Evolutionary conservation across 2,113 vertebrate genomes (phyloP), one percentile per base, ranked within the genome.

Genomic region (Cyanistes caeruleus): DNA sequence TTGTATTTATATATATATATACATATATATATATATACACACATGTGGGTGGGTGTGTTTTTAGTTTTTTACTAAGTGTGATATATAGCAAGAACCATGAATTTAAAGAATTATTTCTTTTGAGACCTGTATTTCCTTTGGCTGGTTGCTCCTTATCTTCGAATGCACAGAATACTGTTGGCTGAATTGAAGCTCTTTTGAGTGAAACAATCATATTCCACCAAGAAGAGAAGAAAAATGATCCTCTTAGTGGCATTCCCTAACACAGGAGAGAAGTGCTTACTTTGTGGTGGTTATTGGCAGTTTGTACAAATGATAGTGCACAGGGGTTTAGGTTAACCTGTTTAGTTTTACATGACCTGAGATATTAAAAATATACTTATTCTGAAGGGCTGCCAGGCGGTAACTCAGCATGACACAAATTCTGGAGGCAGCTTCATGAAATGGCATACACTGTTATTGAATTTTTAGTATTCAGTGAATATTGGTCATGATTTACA

Each of bases 131-230:
- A 25, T 58, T 75, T n/a, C 1, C 17, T 95, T 89, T 88, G 31
- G 48, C 62, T 72, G 69, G 62, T 72, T 48, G 31, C 49, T 43
- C 53, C 74, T 91, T 95, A 95, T 95, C 90, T 97, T 70, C 0
- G 28, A 95, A 43, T 43, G 62, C 70, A 92, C 64, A 89, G 75
- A 95, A 93, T 55, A 37, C 33, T 90, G 80, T 94, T 93, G 92
- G 70, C 53, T 85, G 82, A 88, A 89, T 6, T 94, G 88, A 88
- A 95, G 73, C 86, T 90, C 19, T 52, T 68, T 41, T 95, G 76
- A 97, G 80, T 95, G 74, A 97, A 96, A 93, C 91, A 97, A 90
- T 51, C 51, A 44, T 78, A 95, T 96, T 76, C 82, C 91, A 91
- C 24, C 63, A 94, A 83, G 70, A 92, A 86, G 48, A 82, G 72